Evolutionary conservation across 2,888 invertebrate species (phyloP), one percentile per base, ranked within the genome.

Genomic region (Coleophora flavipennella): DNA sequence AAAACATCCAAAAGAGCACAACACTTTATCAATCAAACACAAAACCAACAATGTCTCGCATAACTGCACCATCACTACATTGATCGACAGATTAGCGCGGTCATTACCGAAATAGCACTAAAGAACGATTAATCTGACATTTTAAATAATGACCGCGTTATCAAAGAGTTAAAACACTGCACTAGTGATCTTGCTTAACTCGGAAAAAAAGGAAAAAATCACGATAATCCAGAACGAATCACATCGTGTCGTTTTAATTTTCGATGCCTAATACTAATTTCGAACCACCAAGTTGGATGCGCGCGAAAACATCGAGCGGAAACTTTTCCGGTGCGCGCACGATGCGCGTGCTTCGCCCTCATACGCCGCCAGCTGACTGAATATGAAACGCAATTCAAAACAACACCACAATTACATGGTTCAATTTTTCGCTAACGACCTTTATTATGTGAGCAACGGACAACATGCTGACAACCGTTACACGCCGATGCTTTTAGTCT

Each of bases 301-400:
- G 71, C 75, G 73, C 76, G 74, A 69, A 68, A 64, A 43, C 51
- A 49, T 20, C 55, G 53, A 54, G 40, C 56, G 50, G 49, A 50
- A 50, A 59, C 52, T 49, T 47, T n/a, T 31, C 46, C 35, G 61
- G 48, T 76, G 81, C 80, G 81, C 83, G 77, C 76, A 76, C 80
- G 71, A 67, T 76, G 73, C 73, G 62, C 83, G 80, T 80, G 72
- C 75, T 67, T 57, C 62, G 57, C 63, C 65, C 64, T 63, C 77
- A 71, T 80, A 57, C 68, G 78, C 75, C 74, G 72, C 74, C 81
- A 81, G 79, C 81, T 83, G 78, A 84, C 84, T 83, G 81, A 44
- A 34, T 20, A 11, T 27, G 33, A 77, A 77, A 72, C 71, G 75
- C 76, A 74, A 78, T 77, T 72, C 77, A 73, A 75, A 76, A 78